Base-by-base conservation (phyloP, 2,113 vertebrate genomes). In the Ivindomyrus marchei region DNA sequence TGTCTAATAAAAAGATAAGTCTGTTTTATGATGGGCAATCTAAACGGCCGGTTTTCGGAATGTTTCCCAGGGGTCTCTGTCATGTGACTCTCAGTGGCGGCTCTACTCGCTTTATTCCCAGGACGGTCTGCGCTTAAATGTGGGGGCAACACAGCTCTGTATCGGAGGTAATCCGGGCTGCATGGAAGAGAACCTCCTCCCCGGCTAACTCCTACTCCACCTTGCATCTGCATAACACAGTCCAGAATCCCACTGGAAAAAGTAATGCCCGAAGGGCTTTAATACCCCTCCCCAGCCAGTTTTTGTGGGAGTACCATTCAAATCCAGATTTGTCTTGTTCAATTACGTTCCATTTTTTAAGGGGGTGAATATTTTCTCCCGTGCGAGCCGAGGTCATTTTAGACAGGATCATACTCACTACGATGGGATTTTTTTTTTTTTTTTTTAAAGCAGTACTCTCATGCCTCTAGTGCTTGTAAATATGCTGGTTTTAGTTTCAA, bases 81-180 rank as follows among this genome's bases (percentile, higher is more conserved):
- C 95, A 95, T 95, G 95, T 95, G 95, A 96, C 95, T 93, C 91
- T 90, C 90, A 39, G 92, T 93, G 93, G 93, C 93, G 92, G 94
- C 92, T 92, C 89, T 92, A 93, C 90, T 85, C 3, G 53, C 86
- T 91, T 94, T 94, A 27, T 93, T 94, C 94, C 94, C 95, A 95
- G 94, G 94, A 94, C 92, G 90, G 89, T 93, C 95, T 93, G 92
- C 91, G 93, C 92, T 94, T 92, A 93, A 94, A 93, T 92, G 93
- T 91, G 46, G 94, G 94, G 93, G 93, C 94, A 95, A 95, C 94
- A 95, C 92, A 42, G 8, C 24, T 95, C 93, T 92, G 93, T 92
- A 92, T 94, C 93, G 94, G 95, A 95, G 94, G 95, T 96, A 96
- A 95, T 95, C 95, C 92, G 93, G 90, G 89, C 89, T 92, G 62